Base-by-base conservation (phyloP, 2,888 invertebrate genomes). In the Chrysodeixis includens region DNA sequence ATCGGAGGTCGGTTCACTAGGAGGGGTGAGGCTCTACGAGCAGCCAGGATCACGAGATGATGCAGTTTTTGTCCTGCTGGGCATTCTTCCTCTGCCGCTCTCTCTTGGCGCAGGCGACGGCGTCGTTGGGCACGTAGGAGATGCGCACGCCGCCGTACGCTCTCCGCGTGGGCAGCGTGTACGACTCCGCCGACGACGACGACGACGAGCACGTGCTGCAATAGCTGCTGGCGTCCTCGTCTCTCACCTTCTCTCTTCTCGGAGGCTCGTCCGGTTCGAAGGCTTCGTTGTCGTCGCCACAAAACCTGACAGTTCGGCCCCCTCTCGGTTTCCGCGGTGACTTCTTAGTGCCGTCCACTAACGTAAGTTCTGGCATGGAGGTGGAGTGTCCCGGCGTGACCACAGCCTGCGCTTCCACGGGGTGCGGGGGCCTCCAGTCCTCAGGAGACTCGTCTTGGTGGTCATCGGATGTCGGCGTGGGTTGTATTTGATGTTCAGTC, bases 111-210 rank as follows among this genome's bases (percentile, higher is more conserved):
- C 97, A 97, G 65, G 98, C 98, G 56, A 98, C 95, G 6, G 98
- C 97, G 92, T 98, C 98, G 90, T 98, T 98, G 79, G 98, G 98
- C 76, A 99, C 98, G 92, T 99, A 99, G 10, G 98, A 98, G 83
- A 98, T 98, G 78, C 98, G 94, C 14, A 98, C 98, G 49, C 98
- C 98, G 62, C 98, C 98, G 88, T 98, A 98, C 58, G 98, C 97
- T 66, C 98, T 95, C 78, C 98, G 93, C 49, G 98, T 97, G 4
- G 98, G 98, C 82, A 98, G 93, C 71, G 98, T 97, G 90, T 98
- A 98, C 75, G 98, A 97, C 84, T 98, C 97, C 76, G 98, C 98
- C 75, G 98, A 98, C 60, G 98, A 98, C 16, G 98, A 98, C 30
- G 98, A 98, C 0, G 98, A 98, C 76, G 99, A 99, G 14, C 99